A percentile compares a stretch with the other conserved stretches of the same genome.
These are phyloP conservation scores for Schlechtendalia chinensis DNA, from an alignment of 1,140 invertebrate genomes.

Conservation along the genomic window DNA sequence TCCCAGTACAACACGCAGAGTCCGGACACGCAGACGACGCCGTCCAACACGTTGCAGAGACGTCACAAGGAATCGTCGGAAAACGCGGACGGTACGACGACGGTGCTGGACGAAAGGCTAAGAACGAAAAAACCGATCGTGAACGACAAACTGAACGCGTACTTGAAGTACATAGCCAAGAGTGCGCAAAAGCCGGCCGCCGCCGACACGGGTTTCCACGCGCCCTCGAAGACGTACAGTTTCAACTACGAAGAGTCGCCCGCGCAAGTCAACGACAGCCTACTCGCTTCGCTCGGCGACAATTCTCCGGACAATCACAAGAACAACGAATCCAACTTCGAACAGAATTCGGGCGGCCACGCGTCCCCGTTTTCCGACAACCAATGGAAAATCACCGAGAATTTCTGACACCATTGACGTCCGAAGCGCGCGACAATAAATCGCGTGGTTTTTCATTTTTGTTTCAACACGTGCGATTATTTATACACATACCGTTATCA, in stretches of 20 bases:
- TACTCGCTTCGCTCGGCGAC: not conserved
- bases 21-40: conserved; percentile 8
- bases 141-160: conserved; percentile 49
- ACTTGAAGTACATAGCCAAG: conserved; percentile 47
- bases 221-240: conserved; percentile 51
- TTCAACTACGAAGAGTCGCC: conserved; percentile 50
- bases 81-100: not conserved
- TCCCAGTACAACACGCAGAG: conserved; percentile 29
- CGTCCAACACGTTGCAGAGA: conserved; percentile 24
- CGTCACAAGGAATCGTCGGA: conserved; percentile 37
- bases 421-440: not conserved
- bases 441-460: not conserved
- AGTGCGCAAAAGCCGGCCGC: conserved; percentile 21
- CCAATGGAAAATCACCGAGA: conserved; percentile 44
- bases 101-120: not conserved
- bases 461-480: not conserved
- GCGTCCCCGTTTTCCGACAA: conserved; percentile 15
- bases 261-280: conserved; percentile 26
- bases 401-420: too few relatives aligned
- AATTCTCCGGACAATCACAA: conserved; percentile 38
- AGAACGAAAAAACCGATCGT: conserved; percentile 29
- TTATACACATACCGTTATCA: too few relatives aligned
- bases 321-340: conserved; percentile 23
- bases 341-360: conserved; percentile 5
- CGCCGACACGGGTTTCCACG: conserved; percentile 49